A percentile compares a stretch with the other conserved stretches of the same genome.
phyloP scores from a whole-genome alignment of 2,888 invertebrate genomes.

The Cheilosia vernalis region DNA sequence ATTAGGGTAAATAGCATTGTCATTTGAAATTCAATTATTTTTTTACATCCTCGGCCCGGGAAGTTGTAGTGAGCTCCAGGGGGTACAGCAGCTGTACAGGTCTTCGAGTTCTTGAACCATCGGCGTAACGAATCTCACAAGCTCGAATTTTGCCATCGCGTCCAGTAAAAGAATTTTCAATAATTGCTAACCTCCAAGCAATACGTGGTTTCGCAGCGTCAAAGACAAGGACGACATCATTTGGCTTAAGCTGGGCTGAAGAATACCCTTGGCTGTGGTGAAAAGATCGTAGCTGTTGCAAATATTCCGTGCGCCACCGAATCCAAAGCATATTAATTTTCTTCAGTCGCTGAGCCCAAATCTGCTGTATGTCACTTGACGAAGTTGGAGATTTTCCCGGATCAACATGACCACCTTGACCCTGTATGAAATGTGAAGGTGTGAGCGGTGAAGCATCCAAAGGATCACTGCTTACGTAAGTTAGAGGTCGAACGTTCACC shows the following conservation, averaged over 20 bases:
- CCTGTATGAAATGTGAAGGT: no score
- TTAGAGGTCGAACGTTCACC: slow-evolving; percentile 41
- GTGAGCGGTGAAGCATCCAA: slow-evolving; percentile 1
- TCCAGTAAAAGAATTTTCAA: slow-evolving; percentile 26
- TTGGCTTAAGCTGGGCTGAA: neutral
- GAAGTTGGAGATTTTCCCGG: neutral
- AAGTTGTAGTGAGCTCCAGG: slow-evolving; percentile 19
- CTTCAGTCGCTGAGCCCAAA: neutral
- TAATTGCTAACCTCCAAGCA: slow-evolving; percentile 35
- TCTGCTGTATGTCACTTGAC: neutral
- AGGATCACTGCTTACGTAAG: slow-evolving; percentile 41
- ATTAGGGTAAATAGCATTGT: no score
- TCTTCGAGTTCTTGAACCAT: slow-evolving; percentile 30
- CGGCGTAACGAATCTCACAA: slow-evolving; percentile 40
- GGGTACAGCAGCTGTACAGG: slow-evolving; percentile 44
- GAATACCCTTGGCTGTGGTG: neutral
- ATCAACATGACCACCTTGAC: neutral
- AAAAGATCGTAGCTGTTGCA: slow-evolving; percentile 30
- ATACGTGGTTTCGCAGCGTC: slow-evolving; percentile 36
- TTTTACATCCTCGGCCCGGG: no score
- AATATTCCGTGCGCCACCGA: slow-evolving; percentile 14
- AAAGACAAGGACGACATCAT: slow-evolving; percentile 25
- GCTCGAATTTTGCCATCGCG: slow-evolving; percentile 39
- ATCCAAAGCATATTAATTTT: slow-evolving; percentile 1
- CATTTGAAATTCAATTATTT: no score